Conservation (phyloP, 2,888 invertebrate genomes). For the Phania funesta region DNA sequence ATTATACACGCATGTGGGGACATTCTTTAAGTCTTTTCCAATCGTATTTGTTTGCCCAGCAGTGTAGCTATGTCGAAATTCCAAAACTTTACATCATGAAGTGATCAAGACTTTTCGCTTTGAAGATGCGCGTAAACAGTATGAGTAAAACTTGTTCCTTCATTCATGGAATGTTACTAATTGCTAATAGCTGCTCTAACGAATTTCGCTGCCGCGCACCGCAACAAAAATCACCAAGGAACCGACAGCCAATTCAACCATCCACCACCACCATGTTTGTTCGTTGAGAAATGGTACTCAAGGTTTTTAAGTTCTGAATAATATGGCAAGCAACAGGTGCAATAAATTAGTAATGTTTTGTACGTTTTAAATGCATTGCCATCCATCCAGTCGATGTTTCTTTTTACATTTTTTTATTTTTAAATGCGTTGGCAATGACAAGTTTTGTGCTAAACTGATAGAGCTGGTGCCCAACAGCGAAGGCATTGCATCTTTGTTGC, state of each 20-base stretch:
- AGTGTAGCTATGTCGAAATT: constrained; percentile 34
- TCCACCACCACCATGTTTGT: constrained; percentile 2
- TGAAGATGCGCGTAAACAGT: constrained; percentile 45
- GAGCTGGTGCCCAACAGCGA: constrained; percentile 24
- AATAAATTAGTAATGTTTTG: constrained; percentile 62
- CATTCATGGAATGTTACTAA: constrained; percentile 30
- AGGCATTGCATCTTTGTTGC: constrained; percentile 28
- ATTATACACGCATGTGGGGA: background rate
- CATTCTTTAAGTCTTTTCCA: constrained; percentile 18
- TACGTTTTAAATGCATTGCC: constrained; percentile 53
- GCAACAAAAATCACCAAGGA: background rate
- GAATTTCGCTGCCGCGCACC: background rate
- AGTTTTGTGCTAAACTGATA: constrained; percentile 46
- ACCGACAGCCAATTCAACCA: background rate
- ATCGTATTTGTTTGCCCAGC: constrained; percentile 25
- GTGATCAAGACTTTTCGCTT: constrained; percentile 44
- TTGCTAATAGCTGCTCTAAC: constrained; percentile 12
- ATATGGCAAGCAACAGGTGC: constrained; percentile 54
- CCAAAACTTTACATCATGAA: constrained; percentile 52
- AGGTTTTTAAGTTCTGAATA: constrained; percentile 37
- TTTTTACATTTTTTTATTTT: background rate
- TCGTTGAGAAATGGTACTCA: constrained; percentile 23
- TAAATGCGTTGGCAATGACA: constrained; percentile 50
- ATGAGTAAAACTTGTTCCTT: constrained; percentile 41
- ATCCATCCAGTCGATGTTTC: constrained; percentile 36